Conservation (phyloP, 2,888 invertebrate species). For the Opisthograptis luteolata region DNA sequence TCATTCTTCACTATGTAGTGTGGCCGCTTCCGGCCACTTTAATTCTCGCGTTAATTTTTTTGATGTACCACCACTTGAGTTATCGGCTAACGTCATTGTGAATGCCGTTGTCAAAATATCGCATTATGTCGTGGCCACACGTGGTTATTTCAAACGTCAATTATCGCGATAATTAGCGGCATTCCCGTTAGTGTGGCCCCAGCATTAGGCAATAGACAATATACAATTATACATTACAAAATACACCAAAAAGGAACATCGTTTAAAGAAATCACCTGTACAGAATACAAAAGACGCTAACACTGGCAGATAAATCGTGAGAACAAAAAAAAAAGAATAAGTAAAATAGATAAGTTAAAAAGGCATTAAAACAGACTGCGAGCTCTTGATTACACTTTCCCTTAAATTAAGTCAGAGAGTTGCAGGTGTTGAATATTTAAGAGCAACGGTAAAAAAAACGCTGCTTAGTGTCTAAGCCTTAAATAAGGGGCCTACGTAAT, state of each 20-base stretch:
- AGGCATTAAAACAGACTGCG: conserved; percentile 58
- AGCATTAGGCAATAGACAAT: too few species aligned
- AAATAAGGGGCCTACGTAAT: conserved; percentile 20
- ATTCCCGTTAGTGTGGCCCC: too few species aligned
- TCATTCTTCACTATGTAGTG: too few species aligned
- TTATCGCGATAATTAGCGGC: too few species aligned
- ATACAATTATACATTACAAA: too few species aligned
- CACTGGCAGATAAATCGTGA: conserved; percentile 11
- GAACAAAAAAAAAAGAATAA: conserved; percentile 24
- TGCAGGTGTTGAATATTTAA: conserved; percentile 66
- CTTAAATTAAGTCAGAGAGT: conserved; percentile 59
- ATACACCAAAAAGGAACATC: not conserved
- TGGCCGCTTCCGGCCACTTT: too few species aligned
- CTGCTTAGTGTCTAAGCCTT: conserved; percentile 23
- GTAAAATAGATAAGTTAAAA: conserved; percentile 50
- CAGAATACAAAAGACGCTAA: conserved; percentile 12
- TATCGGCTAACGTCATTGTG: too few species aligned
- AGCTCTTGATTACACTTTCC: conserved; percentile 59
- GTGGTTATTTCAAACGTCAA: too few species aligned
- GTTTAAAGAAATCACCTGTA: not conserved
- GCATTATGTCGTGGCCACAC: too few species aligned
- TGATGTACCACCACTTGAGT: too few species aligned
- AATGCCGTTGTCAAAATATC: too few species aligned
- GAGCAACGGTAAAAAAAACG: conserved; percentile 38
- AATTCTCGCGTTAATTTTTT: too few species aligned